A percentile compares a stretch with the other conserved stretches of the same genome.
phyloP scores from a whole-genome alignment of 2,113 vertebrate species.

The Pavo muticus region DNA sequence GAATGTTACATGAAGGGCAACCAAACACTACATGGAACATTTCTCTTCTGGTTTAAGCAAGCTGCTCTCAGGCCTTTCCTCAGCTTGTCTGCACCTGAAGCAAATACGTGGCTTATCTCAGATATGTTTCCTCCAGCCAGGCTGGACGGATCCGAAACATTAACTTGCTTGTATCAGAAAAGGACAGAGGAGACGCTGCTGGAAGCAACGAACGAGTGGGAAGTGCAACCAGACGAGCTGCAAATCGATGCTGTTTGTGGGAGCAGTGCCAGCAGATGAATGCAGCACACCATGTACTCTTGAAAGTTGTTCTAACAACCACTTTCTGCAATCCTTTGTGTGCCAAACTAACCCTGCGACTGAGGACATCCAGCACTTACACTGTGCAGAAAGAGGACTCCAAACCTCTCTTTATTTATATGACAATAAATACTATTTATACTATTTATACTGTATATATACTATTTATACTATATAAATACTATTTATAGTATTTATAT shows the following conservation, averaged over 20 bases:
- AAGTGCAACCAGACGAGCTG: slow-evolving; percentile 60
- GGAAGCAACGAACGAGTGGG: slow-evolving; percentile 61
- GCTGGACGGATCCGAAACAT: not conserved
- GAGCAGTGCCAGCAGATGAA: slow-evolving; percentile 32
- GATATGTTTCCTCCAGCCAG: not conserved
- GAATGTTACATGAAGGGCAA: not conserved
- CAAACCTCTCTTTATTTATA: not conserved
- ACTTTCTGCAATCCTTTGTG: slow-evolving; percentile 11
- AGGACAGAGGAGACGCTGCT: slow-evolving; percentile 57
- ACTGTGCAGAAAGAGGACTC: not conserved
- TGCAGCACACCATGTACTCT: slow-evolving; percentile 43
- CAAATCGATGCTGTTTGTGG: slow-evolving; percentile 34
- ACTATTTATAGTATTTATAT: not conserved
- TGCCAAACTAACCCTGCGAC: slow-evolving; percentile 38
- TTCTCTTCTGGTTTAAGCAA: not conserved
- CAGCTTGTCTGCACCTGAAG: not conserved
- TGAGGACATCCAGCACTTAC: slow-evolving; percentile 23
- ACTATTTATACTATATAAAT: too few species aligned
- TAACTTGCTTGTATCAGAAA: not conserved
- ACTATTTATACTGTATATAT: too few species aligned
- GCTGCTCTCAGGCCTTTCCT: not conserved
- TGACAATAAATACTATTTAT: too few species aligned
- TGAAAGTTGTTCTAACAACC: slow-evolving; percentile 18
- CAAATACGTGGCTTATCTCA: not conserved
- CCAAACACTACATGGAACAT: fast-evolving